Percentiles rank a stretch among this genome's conserved stretches.
Conservation (phyloP, 2,797 vertebrate species). For the Myripristis murdjan region DNA sequence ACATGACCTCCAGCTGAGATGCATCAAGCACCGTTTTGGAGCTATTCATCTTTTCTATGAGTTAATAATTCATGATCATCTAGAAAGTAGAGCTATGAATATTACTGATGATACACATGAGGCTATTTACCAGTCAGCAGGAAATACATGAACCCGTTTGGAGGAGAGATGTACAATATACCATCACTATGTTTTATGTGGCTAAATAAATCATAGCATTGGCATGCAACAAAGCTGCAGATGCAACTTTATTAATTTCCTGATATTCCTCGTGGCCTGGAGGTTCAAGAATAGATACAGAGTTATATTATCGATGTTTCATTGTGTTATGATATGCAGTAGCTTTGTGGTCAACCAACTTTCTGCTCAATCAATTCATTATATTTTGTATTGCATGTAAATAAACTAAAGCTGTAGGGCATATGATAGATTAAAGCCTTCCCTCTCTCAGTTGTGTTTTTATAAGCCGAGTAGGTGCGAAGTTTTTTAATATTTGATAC, state of each 20-base stretch:
- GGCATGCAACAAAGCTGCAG: slow-evolving; percentile 43
- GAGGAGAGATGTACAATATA: slow-evolving; percentile 65
- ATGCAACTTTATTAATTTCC: slow-evolving; percentile 46
- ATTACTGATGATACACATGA: slow-evolving; percentile 84
- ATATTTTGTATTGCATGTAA: slow-evolving; percentile 1
- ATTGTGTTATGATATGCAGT: slow-evolving; percentile 12
- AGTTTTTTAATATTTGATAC: slow-evolving; percentile 24
- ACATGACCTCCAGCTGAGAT: slow-evolving; percentile 64
- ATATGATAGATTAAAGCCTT: neutral
- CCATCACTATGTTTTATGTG: slow-evolving; percentile 71
- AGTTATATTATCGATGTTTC: slow-evolving; percentile 2
- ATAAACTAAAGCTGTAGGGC: neutral
- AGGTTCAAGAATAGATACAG: slow-evolving; percentile 17
- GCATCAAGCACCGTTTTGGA: slow-evolving; percentile 75
- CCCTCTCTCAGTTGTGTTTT: neutral
- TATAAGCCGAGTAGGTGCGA: slow-evolving; percentile 8
- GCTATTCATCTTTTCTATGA: slow-evolving; percentile 77
- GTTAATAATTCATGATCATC: slow-evolving; percentile 85
- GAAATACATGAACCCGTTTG: slow-evolving; percentile 80
- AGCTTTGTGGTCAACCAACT: slow-evolving; percentile 27
- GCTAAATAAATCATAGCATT: slow-evolving; percentile 69
- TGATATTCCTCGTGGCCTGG: slow-evolving; percentile 35
- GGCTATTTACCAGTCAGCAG: slow-evolving; percentile 83
- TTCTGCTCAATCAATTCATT: slow-evolving; percentile 3
- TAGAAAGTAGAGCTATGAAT: slow-evolving; percentile 81